A percentile compares a stretch with the other conserved stretches of the same genome.
These are phyloP conservation scores for Hyphantria cunea DNA, from an alignment of 1,140 invertebrate species.

Conservation along the genomic window DNA sequence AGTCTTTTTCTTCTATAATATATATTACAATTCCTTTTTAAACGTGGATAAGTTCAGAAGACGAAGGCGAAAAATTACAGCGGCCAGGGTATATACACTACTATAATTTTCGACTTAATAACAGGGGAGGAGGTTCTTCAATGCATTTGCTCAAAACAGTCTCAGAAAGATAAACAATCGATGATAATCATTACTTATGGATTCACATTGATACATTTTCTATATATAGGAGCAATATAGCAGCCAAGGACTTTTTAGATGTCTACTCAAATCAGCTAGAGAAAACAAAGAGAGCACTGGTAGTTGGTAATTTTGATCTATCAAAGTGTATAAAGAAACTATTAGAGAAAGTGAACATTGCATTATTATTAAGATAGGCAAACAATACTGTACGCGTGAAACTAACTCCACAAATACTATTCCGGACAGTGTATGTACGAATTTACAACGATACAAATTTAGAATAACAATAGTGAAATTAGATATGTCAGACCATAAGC, in stretches of 20 bases:
- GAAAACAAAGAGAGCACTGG: constrained; percentile 26
- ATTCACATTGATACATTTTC: constrained; percentile 36
- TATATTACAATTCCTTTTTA: constrained; percentile 28
- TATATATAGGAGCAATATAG: constrained; percentile 42
- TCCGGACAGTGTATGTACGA: constrained; percentile 40
- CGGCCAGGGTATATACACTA: constrained; percentile 28
- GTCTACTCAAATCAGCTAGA: constrained; percentile 36
- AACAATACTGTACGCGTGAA: constrained; percentile 30
- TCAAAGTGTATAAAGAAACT: constrained; percentile 15
- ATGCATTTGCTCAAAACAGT: constrained; percentile 22
- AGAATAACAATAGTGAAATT: constrained; percentile 35
- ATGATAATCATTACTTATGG: constrained; percentile 44
- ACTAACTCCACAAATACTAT: constrained; percentile 35
- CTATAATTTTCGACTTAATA: constrained; percentile 21
- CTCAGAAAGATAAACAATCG: not conserved
- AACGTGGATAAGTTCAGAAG: constrained; percentile 30
- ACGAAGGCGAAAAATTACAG: constrained; percentile 9
- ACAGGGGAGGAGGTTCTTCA: constrained; percentile 30
- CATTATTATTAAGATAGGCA: constrained; percentile 44
- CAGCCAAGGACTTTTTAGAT: constrained; percentile 36
- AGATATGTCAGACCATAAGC: constrained; percentile 40
- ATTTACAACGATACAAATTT: constrained; percentile 34
- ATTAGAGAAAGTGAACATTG: constrained; percentile 36
- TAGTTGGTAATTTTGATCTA: constrained; percentile 37
- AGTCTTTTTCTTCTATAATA: constrained; percentile 14